Conservation (phyloP, 2,797 vertebrate genomes). For the Xenentodon cancila region DNA sequence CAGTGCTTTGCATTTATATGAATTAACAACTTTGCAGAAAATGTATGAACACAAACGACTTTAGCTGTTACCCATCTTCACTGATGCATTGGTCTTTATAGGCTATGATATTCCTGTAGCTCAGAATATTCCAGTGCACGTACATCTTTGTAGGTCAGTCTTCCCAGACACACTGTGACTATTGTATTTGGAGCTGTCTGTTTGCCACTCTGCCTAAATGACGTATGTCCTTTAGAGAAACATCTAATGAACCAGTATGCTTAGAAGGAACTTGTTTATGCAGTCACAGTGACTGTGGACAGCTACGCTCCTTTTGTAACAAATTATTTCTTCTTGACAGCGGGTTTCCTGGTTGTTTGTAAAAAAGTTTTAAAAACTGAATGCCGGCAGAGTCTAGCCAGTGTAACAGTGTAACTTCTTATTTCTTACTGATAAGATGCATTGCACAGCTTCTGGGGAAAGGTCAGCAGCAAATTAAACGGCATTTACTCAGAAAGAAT, state of each 20-base stretch:
- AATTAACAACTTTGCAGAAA: no score
- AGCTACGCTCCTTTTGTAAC: no score
- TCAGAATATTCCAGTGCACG: neutral
- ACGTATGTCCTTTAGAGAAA: constrained; percentile 3
- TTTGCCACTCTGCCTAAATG: neutral
- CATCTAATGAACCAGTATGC: constrained; percentile 1
- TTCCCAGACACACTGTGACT: constrained; percentile 8
- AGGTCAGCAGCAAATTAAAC: neutral
- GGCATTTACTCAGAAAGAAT: neutral
- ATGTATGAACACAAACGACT: no score
- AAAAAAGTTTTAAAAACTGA: no score
- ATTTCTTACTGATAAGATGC: neutral
- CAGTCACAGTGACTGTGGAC: constrained; percentile 3
- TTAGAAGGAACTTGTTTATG: neutral
- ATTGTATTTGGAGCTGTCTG: constrained; percentile 5
- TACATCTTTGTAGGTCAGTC: constrained; percentile 3
- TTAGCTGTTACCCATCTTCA: no score
- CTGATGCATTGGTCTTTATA: neutral
- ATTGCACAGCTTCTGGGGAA: neutral
- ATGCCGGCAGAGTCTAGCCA: no score
- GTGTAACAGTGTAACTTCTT: neutral
- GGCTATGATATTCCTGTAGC: neutral
- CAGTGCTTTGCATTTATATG: no score
- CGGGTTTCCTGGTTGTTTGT: neutral
- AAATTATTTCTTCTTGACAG: no score